Conservation (phyloP, 2,888 invertebrate genomes). For the Crioceris asparagi region DNA sequence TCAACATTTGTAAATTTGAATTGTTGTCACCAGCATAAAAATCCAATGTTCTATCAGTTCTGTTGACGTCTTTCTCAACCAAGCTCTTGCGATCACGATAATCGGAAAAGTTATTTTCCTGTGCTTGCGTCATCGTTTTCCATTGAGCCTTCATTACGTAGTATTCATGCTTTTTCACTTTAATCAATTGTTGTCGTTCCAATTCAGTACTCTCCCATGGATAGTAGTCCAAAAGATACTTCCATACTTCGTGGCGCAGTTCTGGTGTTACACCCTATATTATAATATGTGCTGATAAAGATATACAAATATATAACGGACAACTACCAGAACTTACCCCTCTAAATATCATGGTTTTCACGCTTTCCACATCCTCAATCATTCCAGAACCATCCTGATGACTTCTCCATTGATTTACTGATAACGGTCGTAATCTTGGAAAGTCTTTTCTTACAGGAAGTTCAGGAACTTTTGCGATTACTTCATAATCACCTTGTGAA, state of each 20-base stretch:
- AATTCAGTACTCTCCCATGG: slow-evolving; percentile 70
- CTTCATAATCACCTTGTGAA: slow-evolving; percentile 62
- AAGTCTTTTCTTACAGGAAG: slow-evolving; percentile 59
- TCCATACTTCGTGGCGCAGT: slow-evolving; percentile 83
- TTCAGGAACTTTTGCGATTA: slow-evolving; percentile 54
- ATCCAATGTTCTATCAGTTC: slow-evolving; percentile 84
- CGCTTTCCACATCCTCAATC: slow-evolving; percentile 63
- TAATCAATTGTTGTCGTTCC: slow-evolving; percentile 58
- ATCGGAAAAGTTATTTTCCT: slow-evolving; percentile 79
- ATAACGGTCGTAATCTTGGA: slow-evolving; percentile 62
- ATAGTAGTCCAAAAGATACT: slow-evolving; percentile 81
- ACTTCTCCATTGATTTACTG: slow-evolving; percentile 69
- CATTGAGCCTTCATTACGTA: slow-evolving; percentile 95
- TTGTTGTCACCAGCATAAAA: slow-evolving; percentile 93
- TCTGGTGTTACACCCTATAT: slow-evolving; percentile 65
- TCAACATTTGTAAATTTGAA: slow-evolving; percentile 70
- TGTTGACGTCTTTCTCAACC: slow-evolving; percentile 94
- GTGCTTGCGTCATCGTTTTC: slow-evolving; percentile 77
- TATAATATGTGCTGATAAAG: slow-evolving; percentile 3
- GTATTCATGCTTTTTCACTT: slow-evolving; percentile 74
- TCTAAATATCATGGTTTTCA: slow-evolving; percentile 81
- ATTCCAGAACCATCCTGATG: slow-evolving; percentile 72
- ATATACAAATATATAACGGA: neutral
- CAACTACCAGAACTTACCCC: slow-evolving; percentile 63
- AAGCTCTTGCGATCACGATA: slow-evolving; percentile 85